Base-by-base conservation (phyloP, 2,113 vertebrate species). In the Lota lota region DNA sequence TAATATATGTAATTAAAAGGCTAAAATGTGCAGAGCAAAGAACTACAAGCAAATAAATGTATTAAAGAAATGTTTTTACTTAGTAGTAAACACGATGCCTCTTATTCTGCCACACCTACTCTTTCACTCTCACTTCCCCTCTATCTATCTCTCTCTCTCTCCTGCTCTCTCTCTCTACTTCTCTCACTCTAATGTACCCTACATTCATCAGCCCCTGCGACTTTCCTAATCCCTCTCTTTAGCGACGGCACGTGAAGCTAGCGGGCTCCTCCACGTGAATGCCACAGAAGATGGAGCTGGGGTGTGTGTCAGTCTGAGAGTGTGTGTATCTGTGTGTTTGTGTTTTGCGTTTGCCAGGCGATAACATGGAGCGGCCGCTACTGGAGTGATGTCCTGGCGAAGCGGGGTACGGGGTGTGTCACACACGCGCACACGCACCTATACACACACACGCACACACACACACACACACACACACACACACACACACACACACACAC, bases 281-380 rank as follows among this genome's bases (percentile, higher is more conserved):
- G 10, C 40, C 12, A 14, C 40, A 47, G 40, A 47, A 47, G 40
- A 47, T 47, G 40, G 40, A 47, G 40, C 40, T 47, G 40, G 40
- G 40, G 22, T 61, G 60, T 61, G 59, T 61, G 57, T 20, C 2
- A 21, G 60, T 61, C 20, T 61, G 60, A 22, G 60, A 11, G 22
- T 61, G 21, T 22, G 22, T 61, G 22, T 61, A 22, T 61, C 20
- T 61, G 22, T 61, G 60, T 24, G 60, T 61, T 21, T 61, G 60
- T 22, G 60, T 24, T 16, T 17, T 47, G 40, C 40, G 40, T 47
- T 47, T 47, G 6, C 40, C 7, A 2, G 28, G 40, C 40, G 40
- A 47, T 47, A 12, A 47, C 40, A 14, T 47, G 40, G 40, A 47
- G 12, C 12, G 40, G 40, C 40, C 40, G 40, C 40, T 47, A 47